phyloP scores from a whole-genome alignment of 2,888 invertebrate genomes.

The Morpho achilles region DNA sequence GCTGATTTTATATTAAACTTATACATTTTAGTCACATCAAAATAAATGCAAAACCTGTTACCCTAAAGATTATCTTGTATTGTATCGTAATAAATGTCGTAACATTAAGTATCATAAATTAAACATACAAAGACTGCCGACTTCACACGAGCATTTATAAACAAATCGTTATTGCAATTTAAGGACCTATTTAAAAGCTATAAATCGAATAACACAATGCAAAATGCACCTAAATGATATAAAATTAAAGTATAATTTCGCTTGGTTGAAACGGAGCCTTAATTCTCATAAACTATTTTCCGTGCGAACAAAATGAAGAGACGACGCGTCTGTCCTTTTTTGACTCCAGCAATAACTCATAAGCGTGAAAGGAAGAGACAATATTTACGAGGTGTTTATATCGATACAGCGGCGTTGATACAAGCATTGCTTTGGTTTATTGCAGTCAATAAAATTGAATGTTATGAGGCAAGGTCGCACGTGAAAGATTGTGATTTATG shows the following conservation, averaged over 20 bases:
- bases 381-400: slow-evolving; percentile 76
- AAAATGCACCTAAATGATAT: slow-evolving; percentile 32
- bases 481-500: slow-evolving; percentile 73
- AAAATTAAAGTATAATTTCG: background rate
- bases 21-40: background rate
- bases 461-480: slow-evolving; percentile 78
- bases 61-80: slow-evolving; percentile 7
- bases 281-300: slow-evolving; percentile 76
- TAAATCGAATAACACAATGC: slow-evolving; percentile 46
- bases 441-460: slow-evolving; percentile 78
- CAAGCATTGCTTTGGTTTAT: slow-evolving; percentile 78
- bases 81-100: slow-evolving; percentile 17
- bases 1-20: background rate
- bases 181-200: slow-evolving; percentile 77
- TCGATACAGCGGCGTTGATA: slow-evolving; percentile 75
- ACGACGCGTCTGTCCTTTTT: slow-evolving; percentile 45
- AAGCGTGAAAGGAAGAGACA: slow-evolving; percentile 42
- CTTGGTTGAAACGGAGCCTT: slow-evolving; percentile 32
- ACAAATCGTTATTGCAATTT: slow-evolving; percentile 79
- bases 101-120: slow-evolving; percentile 20
- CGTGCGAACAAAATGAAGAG: slow-evolving; percentile 67
- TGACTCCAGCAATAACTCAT: slow-evolving; percentile 20
- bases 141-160: slow-evolving; percentile 58
- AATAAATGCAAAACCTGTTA: slow-evolving; percentile 4
- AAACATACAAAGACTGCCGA: slow-evolving; percentile 53